Base-by-base conservation (phyloP, 2,888 invertebrate species). In the Glyphotaelius pellucidus region DNA sequence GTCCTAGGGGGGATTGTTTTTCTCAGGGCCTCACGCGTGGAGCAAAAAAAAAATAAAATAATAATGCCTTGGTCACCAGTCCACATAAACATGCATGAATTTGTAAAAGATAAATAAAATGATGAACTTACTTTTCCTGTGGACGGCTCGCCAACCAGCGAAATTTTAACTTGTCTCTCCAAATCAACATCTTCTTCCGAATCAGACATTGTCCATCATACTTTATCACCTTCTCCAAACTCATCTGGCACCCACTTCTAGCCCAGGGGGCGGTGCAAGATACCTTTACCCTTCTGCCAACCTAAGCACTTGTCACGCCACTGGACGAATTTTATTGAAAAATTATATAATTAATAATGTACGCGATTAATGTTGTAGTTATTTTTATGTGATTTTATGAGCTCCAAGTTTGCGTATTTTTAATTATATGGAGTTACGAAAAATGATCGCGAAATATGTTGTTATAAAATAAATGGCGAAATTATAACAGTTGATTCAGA, bases 71-170 rank as follows among this genome's bases (percentile, higher is more conserved):
- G 19, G 19, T 19, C 52, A 52, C 19, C 52, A 52, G 0, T 52
- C 7, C 5, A 19, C 19, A 4, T 67, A 67, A 7, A 67, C 25
- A 25, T 25, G 7, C 52, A n/a, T n/a, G 32, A 31, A 31, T 31
- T 30, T 31, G 12, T 67, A n/a, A 87, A 31, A 9, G 31, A 87
- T 25, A 52, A 31, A 67, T 19, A 52, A 15, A n/a, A n/a, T 14
- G 19, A 80, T 84, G 3, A 92, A 96, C 96, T 96, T 96, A 98
- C 98, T 96, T 98, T 99, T 94, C 98, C 98, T 94, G 97, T 97
- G 92, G 97, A 96, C 90, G 98, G 97, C 95, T 98, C 98, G 52
- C 98, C 98, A 94, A 98, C 96, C 93, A 98, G 95, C 87, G 98
- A 97, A 94, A 98, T 96, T 95, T 98, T 98, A 94, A 98, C 95